Base-by-base conservation (phyloP, 2,888 invertebrate species). In the Polyommatus iphigenia region DNA sequence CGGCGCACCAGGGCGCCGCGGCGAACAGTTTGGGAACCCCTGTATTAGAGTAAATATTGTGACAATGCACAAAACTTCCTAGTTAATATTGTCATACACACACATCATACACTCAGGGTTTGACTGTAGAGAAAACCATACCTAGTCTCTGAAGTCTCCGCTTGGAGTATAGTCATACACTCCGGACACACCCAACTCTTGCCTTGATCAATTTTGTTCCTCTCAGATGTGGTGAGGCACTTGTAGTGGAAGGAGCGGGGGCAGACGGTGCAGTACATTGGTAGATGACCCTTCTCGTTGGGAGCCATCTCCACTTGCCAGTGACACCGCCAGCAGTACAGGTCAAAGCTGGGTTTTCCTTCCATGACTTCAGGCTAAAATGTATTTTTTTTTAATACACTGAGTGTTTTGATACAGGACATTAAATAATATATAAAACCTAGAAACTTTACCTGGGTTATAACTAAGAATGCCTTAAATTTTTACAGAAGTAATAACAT, bases 261-360 rank as follows among this genome's bases (percentile, higher is more conserved):
- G 88, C 99, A 99, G 29, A 97, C 96, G 50, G 97, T 96, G 88
- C 99, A 99, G 8, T 94, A 91, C 84, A 96, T 89, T 3, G 92
- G 89, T 7, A 87, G 80, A 77, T 89, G 90, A 0, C 83, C 80
- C 80, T 90, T 92, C 78, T 93, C 91, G 81, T 84, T 88, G 20
- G 92, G 86, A n/a, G 87, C 85, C 29, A 91, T 89, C 46, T 95
- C 95, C 1, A 94, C 94, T 73, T 96, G 96, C 85, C 96, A 96
- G 86, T 98, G 98, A 85, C 99, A 99, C 80, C 97, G 94, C 98
- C 99, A 99, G 89, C 99, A 99, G 88, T 96, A 99, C 20, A 95
- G 94, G 89, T 98, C 98, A 86, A 95, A 94, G 36, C 95, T 86
- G 1, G 90, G 84, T 81, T 89, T 92, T n/a, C 84, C 86, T 1